Percentiles rank a stretch among this genome's conserved stretches.
Evolutionary conservation across 2,888 invertebrate genomes (phyloP).

Genomic region (Ellobium chinense): DNA sequence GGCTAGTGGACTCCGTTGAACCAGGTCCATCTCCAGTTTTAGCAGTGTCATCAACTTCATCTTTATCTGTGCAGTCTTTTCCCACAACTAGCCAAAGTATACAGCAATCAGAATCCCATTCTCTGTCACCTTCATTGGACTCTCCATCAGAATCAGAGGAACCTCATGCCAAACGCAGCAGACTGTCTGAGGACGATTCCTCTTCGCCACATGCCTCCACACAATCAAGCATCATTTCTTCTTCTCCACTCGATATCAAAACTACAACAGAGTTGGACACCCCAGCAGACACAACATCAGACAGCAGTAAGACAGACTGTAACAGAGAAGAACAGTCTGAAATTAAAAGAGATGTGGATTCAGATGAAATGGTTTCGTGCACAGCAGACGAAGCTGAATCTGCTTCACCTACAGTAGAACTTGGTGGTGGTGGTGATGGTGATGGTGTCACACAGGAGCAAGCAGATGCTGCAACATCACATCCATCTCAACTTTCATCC

Average conservation of each 20-base stretch:
- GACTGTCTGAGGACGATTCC: not conserved
- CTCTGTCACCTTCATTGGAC: not conserved
- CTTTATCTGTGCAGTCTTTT: conserved; percentile 4
- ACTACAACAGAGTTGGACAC: not conserved
- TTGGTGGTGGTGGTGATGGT: not conserved
- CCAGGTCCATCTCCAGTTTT: not conserved
- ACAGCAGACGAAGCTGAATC: not conserved
- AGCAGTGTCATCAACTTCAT: not conserved
- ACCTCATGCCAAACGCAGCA: not conserved
- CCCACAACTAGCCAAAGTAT: not conserved
- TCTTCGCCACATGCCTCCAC: not conserved
- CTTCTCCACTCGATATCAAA: not conserved
- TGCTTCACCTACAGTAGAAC: not conserved
- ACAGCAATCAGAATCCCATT: not conserved
- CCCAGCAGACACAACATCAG: not conserved
- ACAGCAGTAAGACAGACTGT: not conserved
- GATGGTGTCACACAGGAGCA: not conserved
- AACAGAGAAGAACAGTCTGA: too few species aligned
- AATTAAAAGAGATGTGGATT: too few species aligned
- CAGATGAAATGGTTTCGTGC: not conserved
- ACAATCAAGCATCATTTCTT: not conserved
- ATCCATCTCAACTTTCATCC: not conserved
- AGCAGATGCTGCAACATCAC: not conserved
- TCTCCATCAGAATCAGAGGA: conserved; percentile 13
- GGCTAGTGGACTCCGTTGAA: conserved; percentile 34